Percentiles rank a stretch among this genome's conserved stretches.
Conservation (phyloP, 2,888 invertebrate species). For the Chelonus formosanus region DNA sequence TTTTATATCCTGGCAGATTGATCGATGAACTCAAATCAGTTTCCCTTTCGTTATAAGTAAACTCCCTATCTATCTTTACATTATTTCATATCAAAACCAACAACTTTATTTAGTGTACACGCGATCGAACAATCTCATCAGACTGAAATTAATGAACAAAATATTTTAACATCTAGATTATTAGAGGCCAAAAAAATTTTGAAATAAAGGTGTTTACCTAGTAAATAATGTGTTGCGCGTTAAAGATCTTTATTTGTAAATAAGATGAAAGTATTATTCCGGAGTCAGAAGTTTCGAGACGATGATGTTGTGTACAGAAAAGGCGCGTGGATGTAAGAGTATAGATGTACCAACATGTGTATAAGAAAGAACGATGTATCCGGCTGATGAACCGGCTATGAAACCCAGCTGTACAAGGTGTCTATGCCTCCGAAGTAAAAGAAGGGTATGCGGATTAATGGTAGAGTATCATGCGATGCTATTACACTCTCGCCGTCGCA, state of each 20-base stretch:
- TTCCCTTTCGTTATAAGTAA: neutral
- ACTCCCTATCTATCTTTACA: neutral
- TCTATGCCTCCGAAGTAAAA: slow-evolving; percentile 56
- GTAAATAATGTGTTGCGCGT: neutral
- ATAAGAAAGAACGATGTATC: slow-evolving; percentile 28
- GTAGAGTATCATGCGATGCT: slow-evolving; percentile 57
- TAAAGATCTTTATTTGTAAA: neutral
- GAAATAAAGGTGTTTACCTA: slow-evolving; percentile 1
- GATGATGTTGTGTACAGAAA: slow-evolving; percentile 13
- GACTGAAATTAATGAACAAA: too few species aligned
- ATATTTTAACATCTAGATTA: too few species aligned
- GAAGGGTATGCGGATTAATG: slow-evolving; percentile 57
- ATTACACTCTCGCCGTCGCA: slow-evolving; percentile 52
- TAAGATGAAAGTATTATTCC: neutral
- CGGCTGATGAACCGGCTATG: slow-evolving; percentile 50
- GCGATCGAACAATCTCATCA: slow-evolving; percentile 5
- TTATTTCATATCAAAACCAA: neutral
- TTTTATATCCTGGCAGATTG: too few species aligned
- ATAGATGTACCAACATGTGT: slow-evolving; percentile 15
- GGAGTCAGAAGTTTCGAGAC: neutral
- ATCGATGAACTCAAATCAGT: too few species aligned
- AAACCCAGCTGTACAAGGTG: slow-evolving; percentile 51
- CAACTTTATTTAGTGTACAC: slow-evolving; percentile 8
- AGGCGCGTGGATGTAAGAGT: slow-evolving; percentile 10
- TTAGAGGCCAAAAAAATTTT: neutral